phyloP scores from a whole-genome alignment of 1,140 invertebrate species.

The Papilio aristodemus region DNA sequence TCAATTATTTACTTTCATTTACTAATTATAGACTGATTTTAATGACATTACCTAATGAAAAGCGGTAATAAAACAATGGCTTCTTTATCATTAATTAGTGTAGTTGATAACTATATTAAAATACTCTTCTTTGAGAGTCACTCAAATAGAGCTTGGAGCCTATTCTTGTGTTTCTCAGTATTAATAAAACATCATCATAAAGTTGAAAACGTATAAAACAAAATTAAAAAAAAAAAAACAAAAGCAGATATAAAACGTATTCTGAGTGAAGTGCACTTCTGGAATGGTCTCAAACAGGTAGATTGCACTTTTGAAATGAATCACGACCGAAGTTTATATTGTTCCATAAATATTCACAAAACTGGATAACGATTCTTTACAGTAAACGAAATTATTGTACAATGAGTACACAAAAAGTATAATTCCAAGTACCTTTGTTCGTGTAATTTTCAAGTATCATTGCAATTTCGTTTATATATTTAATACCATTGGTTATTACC shows the following conservation, averaged over 20 bases:
- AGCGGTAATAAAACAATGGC: no score
- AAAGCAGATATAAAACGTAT: conserved; percentile 1
- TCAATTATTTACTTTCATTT: conserved; percentile 1
- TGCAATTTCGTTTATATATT: background rate
- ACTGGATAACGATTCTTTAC: background rate
- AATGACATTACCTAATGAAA: background rate
- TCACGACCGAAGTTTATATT: background rate
- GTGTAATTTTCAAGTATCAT: background rate
- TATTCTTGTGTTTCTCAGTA: no score
- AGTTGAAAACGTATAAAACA: background rate
- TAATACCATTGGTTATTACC: no score
- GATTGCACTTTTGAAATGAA: conserved; percentile 16
- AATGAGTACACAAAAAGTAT: background rate
- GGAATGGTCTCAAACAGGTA: conserved; percentile 14
- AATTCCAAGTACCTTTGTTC: background rate
- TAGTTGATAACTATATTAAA: no score
- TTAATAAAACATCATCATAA: background rate
- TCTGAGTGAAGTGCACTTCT: background rate
- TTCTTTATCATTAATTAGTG: no score
- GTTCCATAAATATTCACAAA: conserved; percentile 16
- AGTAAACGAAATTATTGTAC: background rate
- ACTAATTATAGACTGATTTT: conserved; percentile 10
- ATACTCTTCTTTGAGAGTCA: no score
- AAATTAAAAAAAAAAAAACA: background rate
- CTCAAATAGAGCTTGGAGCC: no score